phyloP scores from a whole-genome alignment of 2,113 vertebrate genomes.

The Sigmodon hispidus region DNA sequence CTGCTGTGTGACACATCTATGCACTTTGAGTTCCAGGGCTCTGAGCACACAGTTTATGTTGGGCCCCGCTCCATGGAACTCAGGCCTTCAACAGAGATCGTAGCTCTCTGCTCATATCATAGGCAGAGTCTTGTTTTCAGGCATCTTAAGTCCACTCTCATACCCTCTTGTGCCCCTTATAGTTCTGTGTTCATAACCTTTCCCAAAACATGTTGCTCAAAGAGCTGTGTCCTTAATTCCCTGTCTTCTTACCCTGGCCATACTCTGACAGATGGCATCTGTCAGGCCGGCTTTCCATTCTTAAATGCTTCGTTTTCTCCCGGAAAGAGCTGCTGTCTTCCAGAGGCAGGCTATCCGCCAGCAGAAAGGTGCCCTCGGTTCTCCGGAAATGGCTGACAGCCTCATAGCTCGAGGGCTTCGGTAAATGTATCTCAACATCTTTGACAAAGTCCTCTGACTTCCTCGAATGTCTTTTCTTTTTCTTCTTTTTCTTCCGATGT shows the following conservation, averaged over 20 bases:
- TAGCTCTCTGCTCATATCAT: not conserved
- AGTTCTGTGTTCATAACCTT: not conserved
- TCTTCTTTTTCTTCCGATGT: conserved; percentile 92
- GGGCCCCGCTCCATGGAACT: not conserved
- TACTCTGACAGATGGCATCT: conserved; percentile 65
- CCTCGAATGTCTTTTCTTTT: conserved; percentile 85
- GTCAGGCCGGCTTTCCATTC: conserved; percentile 70
- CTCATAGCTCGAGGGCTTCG: conserved; percentile 68
- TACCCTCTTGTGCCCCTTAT: not conserved
- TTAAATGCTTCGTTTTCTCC: conserved; percentile 62
- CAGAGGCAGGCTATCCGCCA: conserved; percentile 55
- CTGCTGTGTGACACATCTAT: too few species aligned
- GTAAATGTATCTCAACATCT: conserved; percentile 59
- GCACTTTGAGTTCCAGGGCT: not conserved
- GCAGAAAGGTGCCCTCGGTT: conserved; percentile 50
- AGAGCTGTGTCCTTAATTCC: not conserved
- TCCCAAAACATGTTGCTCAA: too few species aligned
- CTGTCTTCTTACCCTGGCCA: conserved; percentile 81
- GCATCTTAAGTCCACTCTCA: too few species aligned
- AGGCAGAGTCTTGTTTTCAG: not conserved
- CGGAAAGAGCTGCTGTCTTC: conserved; percentile 78
- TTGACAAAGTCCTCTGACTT: conserved; percentile 79
- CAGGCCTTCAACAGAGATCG: not conserved
- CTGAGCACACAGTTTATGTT: not conserved
- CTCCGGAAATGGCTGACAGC: conserved; percentile 66